Evolutionary conservation across 2,888 invertebrate genomes (phyloP).

Genomic region (Anodontia alba): DNA sequence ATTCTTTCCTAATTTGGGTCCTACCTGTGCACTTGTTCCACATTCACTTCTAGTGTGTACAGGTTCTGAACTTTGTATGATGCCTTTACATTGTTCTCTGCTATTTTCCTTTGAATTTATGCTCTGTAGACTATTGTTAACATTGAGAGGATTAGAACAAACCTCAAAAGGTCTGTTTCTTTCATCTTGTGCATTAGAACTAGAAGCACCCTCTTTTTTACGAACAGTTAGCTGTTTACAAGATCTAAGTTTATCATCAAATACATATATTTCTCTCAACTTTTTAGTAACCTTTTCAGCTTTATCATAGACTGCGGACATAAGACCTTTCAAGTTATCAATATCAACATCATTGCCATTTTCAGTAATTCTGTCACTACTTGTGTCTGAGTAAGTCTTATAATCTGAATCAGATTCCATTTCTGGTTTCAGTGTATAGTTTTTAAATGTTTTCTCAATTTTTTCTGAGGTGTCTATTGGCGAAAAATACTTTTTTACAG

Average conservation of each 20-base stretch:
- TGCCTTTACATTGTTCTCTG: neutral
- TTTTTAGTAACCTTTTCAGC: conserved; percentile 46
- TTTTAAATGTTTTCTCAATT: neutral
- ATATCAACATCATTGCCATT: conserved; percentile 16
- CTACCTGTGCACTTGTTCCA: too few relatives aligned
- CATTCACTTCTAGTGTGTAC: too few relatives aligned
- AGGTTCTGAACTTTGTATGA: neutral
- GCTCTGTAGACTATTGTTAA: neutral
- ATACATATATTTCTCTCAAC: conserved; percentile 7
- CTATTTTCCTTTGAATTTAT: neutral
- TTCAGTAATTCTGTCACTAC: conserved; percentile 45
- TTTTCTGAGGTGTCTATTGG: neutral
- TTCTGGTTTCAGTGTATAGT: neutral
- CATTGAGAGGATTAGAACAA: neutral
- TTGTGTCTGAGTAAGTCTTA: conserved; percentile 55
- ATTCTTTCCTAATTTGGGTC: too few relatives aligned
- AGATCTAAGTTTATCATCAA: neutral
- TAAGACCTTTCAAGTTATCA: conserved; percentile 30
- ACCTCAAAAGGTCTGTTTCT: neutral
- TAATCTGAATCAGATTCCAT: conserved; percentile 58
- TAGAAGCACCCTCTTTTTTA: neutral
- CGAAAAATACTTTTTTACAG: neutral
- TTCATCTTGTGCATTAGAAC: neutral
- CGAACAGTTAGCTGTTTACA: neutral
- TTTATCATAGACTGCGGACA: conserved; percentile 42